Evolutionary conservation across 2,888 invertebrate genomes (phyloP).

Genomic region (Trilocha varians): DNA sequence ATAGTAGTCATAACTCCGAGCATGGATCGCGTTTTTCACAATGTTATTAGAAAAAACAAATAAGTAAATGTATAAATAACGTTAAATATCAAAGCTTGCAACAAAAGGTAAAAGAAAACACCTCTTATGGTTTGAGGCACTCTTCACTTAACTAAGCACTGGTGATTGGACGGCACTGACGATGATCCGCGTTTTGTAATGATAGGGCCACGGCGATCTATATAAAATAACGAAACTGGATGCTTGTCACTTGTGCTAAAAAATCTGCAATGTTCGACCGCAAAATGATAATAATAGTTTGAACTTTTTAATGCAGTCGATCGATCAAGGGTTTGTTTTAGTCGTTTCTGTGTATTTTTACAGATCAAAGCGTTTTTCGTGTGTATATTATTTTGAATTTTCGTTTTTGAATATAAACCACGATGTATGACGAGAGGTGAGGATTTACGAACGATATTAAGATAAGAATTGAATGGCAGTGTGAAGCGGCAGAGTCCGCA

Average conservation of each 20-base stretch:
- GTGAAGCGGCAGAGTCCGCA: slow-evolving; percentile 61
- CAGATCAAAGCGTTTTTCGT: slow-evolving; percentile 23
- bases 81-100: slow-evolving; percentile 52
- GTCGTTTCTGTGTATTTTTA: slow-evolving; percentile 41
- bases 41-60: slow-evolving; percentile 47
- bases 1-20: slow-evolving; percentile 74
- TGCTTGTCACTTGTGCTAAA: slow-evolving; percentile 46
- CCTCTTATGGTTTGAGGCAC: slow-evolving; percentile 53
- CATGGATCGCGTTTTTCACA: slow-evolving; percentile 70
- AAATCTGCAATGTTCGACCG: slow-evolving; percentile 51
- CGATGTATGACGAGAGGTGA: slow-evolving; percentile 46
- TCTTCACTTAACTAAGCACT: slow-evolving; percentile 67
- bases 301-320: slow-evolving; percentile 65
- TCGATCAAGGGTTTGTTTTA: slow-evolving; percentile 59
- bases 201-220: slow-evolving; percentile 31
- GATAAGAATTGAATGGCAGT: slow-evolving; percentile 65
- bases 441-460: slow-evolving; percentile 53
- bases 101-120: slow-evolving; percentile 56
- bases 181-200: slow-evolving; percentile 30
- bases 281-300: slow-evolving; percentile 59
- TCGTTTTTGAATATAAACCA: slow-evolving; percentile 35
- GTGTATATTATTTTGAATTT: slow-evolving; percentile 23
- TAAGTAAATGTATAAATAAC: slow-evolving; percentile 33
- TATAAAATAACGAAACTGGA: slow-evolving; percentile 32
- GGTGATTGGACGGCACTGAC: slow-evolving; percentile 55